Percentiles rank a stretch among this genome's conserved stretches.
Conservation (phyloP, 2,113 vertebrate genomes). For the Clarias macrocephalus region DNA sequence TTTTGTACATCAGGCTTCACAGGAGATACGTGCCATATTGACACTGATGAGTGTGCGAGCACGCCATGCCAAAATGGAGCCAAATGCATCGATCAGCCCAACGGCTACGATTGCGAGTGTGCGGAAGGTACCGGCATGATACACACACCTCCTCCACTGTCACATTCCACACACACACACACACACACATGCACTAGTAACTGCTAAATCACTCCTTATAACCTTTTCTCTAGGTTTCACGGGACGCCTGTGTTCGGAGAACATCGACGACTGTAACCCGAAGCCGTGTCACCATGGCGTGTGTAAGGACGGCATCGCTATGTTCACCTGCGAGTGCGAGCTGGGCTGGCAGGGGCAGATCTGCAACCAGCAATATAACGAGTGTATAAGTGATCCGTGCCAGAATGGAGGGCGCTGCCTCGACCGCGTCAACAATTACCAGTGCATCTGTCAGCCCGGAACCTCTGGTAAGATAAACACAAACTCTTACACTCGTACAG, state of each 20-base stretch:
- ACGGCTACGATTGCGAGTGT: conserved; percentile 92
- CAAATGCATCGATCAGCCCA: conserved; percentile 90
- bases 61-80: conserved; percentile 92
- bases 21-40: conserved; percentile 88
- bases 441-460: conserved; percentile 84
- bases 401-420: conserved; percentile 87
- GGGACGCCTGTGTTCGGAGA: conserved; percentile 82
- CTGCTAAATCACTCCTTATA: neutral
- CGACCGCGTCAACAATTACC: conserved; percentile 88
- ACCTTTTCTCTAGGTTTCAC: conserved; percentile 77
- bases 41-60: conserved; percentile 93
- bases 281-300: conserved; percentile 88
- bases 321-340: conserved; percentile 82
- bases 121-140: conserved; percentile 80
- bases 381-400: conserved; percentile 90
- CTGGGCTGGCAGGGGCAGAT: conserved; percentile 89
- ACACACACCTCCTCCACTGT: neutral
- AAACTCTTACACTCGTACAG: neutral
- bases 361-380: conserved; percentile 86
- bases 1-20: conserved; percentile 79
- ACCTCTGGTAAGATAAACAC: conserved; percentile 75
- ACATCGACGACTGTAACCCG: conserved; percentile 87
- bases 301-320: conserved; percentile 89
- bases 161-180: neutral
- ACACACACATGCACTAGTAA: neutral